These are phyloP conservation scores for Philaenus spumarius DNA, from an alignment of 1,140 invertebrate species.

Conservation along the genomic window DNA sequence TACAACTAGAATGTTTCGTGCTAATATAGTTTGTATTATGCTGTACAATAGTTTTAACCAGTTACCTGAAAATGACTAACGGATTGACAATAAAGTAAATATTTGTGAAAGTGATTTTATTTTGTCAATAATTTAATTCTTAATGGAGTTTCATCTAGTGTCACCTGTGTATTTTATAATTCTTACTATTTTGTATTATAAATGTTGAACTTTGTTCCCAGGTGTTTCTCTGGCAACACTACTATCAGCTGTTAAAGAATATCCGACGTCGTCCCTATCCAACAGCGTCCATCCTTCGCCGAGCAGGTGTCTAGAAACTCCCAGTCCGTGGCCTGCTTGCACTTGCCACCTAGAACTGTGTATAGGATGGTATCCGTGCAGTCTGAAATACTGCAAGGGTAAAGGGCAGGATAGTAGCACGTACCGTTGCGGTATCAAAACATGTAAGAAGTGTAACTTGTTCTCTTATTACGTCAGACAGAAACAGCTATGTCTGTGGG, in stretches of 20 bases:
- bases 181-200: too few species aligned
- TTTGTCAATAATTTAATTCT: too few species aligned
- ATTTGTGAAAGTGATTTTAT: too few species aligned
- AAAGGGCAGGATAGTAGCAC: slow-evolving; percentile 38
- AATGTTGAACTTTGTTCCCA: slow-evolving; percentile 38
- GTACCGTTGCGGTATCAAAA: slow-evolving; percentile 87
- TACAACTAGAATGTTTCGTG: too few species aligned
- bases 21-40: too few species aligned
- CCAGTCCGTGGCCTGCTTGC: slow-evolving; percentile 61
- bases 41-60: too few species aligned
- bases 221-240: slow-evolving; percentile 52
- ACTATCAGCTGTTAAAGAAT: slow-evolving; percentile 30
- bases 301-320: slow-evolving; percentile 53
- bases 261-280: background rate
- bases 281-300: slow-evolving; percentile 25
- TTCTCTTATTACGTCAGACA: slow-evolving; percentile 78
- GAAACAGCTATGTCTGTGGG: slow-evolving; percentile 81
- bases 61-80: too few species aligned
- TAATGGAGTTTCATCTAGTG: too few species aligned
- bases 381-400: slow-evolving; percentile 87
- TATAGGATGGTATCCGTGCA: slow-evolving; percentile 85
- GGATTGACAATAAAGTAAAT: too few species aligned
- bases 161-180: too few species aligned
- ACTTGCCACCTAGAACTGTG: slow-evolving; percentile 76
- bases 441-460: slow-evolving; percentile 81